Evolutionary conservation across 2,113 vertebrate genomes (phyloP).

Genomic region (Dasyornis broadbenti): DNA sequence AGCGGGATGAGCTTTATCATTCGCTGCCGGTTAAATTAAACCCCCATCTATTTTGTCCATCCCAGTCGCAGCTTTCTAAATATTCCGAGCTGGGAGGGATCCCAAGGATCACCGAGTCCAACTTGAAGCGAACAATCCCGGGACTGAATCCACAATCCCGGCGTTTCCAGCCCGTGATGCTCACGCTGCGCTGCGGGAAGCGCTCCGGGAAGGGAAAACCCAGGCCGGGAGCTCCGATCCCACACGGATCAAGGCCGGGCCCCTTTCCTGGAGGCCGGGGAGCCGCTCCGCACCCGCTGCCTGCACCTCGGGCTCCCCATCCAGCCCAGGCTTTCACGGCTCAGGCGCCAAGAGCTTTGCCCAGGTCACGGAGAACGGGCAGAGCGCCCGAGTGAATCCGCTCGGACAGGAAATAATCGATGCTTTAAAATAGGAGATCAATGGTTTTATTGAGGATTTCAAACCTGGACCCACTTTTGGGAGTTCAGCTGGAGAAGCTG

Average conservation of each 20-base stretch:
- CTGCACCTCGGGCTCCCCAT: background rate
- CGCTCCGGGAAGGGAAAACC: background rate
- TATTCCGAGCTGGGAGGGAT: too few relatives aligned
- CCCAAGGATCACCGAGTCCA: background rate
- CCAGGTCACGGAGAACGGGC: background rate
- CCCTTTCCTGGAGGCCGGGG: background rate
- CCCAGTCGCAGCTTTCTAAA: background rate
- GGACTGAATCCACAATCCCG: fast-evolving
- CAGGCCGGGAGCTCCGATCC: background rate
- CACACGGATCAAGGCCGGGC: fast-evolving
- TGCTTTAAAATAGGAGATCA: background rate
- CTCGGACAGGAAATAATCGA: fast-evolving
- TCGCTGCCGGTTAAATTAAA: fast-evolving
- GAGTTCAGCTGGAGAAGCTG: background rate
- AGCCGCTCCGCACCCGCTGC: background rate
- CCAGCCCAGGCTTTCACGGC: background rate
- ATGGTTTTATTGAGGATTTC: fast-evolving
- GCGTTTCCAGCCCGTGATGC: background rate
- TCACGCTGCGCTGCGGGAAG: background rate
- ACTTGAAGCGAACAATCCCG: fast-evolving
- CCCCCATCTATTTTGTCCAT: fast-evolving
- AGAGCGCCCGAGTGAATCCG: background rate
- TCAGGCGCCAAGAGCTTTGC: background rate
- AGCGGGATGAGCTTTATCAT: background rate
- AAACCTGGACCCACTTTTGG: background rate